Percentiles rank a stretch among this genome's conserved stretches.
Evolutionary conservation across 2,888 invertebrate genomes (phyloP).

Genomic region (Agriopis marginaria): DNA sequence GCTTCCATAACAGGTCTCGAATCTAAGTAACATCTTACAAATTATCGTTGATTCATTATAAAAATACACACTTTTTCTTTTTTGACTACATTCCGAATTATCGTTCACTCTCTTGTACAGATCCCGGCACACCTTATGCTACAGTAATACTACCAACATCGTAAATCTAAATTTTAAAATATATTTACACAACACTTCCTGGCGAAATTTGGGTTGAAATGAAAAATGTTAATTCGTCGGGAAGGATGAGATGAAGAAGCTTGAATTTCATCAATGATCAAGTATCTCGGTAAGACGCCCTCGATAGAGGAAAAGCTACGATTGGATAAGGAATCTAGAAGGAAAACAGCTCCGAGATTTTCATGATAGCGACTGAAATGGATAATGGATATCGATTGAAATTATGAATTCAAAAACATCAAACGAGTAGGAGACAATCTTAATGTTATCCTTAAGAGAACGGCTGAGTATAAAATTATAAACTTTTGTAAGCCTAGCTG

Average conservation of each 20-base stretch:
- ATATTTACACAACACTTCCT: slow-evolving; percentile 84
- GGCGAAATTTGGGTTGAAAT: slow-evolving; percentile 60
- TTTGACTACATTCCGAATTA: slow-evolving; percentile 56
- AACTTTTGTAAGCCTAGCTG: slow-evolving; percentile 81
- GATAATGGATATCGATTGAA: slow-evolving; percentile 41
- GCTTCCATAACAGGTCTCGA: slow-evolving; percentile 49
- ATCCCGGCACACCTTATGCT: slow-evolving; percentile 75
- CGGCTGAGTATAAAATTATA: slow-evolving; percentile 85
- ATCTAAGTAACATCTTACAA: slow-evolving; percentile 79
- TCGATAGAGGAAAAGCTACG: slow-evolving; percentile 26
- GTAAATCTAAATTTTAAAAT: slow-evolving; percentile 57
- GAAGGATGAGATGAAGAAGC: slow-evolving; percentile 71
- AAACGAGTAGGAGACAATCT: slow-evolving; percentile 46
- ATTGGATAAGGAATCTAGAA: slow-evolving; percentile 43
- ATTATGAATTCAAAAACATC: slow-evolving; percentile 29
- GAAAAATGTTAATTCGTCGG: slow-evolving; percentile 54
- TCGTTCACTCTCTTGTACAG: slow-evolving; percentile 62
- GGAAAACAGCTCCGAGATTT: slow-evolving; percentile 49
- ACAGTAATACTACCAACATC: slow-evolving; percentile 75
- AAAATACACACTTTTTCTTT: slow-evolving; percentile 80
- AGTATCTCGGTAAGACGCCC: slow-evolving; percentile 45
- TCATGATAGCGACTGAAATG: slow-evolving; percentile 44
- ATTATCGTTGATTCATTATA: slow-evolving; percentile 75
- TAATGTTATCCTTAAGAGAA: slow-evolving; percentile 80
- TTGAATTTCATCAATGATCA: slow-evolving; percentile 84